Evolutionary conservation across 2,113 vertebrate species (phyloP).

Genomic region (Gallinago undulata): DNA sequence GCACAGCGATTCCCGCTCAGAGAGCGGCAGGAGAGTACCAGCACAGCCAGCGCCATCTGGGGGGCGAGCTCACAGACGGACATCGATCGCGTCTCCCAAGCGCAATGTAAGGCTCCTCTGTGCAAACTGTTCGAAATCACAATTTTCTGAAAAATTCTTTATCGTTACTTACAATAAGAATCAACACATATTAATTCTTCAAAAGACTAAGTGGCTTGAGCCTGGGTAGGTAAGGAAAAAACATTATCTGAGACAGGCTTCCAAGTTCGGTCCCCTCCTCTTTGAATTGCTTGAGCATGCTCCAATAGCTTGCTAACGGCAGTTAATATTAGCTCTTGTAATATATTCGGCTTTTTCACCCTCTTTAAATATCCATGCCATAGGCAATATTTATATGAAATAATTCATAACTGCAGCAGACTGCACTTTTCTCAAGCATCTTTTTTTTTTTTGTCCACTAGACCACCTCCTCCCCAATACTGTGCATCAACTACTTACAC

Average conservation of each 20-base stretch:
- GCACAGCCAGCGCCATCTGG: conserved; percentile 52
- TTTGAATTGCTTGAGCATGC: background rate
- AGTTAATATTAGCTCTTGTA: background rate
- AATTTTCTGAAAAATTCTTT: accelerated
- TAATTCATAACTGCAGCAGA: conserved; percentile 40
- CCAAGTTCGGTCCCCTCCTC: background rate
- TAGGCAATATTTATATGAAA: conserved; percentile 33
- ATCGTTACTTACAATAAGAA: accelerated
- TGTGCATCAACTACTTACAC: background rate
- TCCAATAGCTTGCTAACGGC: background rate
- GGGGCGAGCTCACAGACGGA: background rate
- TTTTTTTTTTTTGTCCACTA: background rate
- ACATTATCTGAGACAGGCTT: background rate
- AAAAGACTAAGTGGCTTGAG: accelerated
- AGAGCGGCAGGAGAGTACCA: background rate
- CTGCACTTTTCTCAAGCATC: background rate
- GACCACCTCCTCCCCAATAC: background rate
- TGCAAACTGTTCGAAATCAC: accelerated
- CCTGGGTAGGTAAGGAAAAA: accelerated
- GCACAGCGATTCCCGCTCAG: background rate
- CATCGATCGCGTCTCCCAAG: background rate
- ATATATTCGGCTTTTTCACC: background rate
- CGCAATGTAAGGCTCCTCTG: accelerated
- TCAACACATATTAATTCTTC: accelerated
- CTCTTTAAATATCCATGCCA: conserved; percentile 45